Conservation (phyloP, 2,113 vertebrate genomes). For the Psophia crepitans region DNA sequence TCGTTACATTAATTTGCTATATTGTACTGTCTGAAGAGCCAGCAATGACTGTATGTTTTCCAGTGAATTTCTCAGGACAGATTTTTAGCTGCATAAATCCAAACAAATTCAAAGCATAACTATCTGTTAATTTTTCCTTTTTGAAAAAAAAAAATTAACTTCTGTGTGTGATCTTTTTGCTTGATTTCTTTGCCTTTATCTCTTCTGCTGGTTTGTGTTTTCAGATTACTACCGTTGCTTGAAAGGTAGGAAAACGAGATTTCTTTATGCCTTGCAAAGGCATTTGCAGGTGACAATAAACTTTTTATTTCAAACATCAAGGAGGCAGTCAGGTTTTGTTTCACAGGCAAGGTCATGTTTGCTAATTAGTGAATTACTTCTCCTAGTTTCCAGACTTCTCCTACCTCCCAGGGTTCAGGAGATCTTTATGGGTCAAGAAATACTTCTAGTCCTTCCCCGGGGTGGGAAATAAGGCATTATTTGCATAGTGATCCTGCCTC, state of each 20-base stretch:
- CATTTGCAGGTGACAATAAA: constrained; percentile 8
- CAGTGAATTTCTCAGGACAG: neutral
- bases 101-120: neutral
- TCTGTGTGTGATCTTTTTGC: neutral
- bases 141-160: neutral
- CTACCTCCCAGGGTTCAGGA: neutral
- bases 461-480: neutral
- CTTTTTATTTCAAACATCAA: neutral
- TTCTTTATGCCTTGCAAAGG: neutral
- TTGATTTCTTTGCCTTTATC: neutral
- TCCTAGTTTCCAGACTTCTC: neutral
- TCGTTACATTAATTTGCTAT: neutral
- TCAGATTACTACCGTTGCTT: neutral
- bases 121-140: neutral
- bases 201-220: neutral
- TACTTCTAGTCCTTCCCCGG: neutral
- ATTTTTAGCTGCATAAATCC: neutral
- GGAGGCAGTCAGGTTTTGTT: constrained; percentile 5
- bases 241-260: neutral
- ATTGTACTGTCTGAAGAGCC: neutral
- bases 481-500: neutral
- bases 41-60: neutral
- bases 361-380: constrained; percentile 1
- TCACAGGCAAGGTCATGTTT: constrained; percentile 3
- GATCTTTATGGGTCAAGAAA: neutral